A percentile compares a stretch with the other conserved stretches of the same genome.
Evolutionary conservation across 2,888 invertebrate species (phyloP).

Genomic region (Pyralis farinalis): DNA sequence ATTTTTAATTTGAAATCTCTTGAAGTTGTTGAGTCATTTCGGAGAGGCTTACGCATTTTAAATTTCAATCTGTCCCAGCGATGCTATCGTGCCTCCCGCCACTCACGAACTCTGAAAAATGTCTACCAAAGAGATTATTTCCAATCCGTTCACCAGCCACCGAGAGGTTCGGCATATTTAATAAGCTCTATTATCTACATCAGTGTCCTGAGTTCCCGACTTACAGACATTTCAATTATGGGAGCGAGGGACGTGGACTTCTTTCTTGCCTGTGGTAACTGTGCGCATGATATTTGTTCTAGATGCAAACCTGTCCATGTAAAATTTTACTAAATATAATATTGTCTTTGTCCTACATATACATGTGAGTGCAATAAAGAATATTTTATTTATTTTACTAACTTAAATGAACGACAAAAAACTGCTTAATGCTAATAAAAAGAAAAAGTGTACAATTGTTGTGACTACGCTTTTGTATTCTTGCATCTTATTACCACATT

Average conservation of each 20-base stretch:
- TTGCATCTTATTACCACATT: too few species aligned
- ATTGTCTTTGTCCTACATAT: too few species aligned
- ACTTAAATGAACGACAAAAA: too few species aligned
- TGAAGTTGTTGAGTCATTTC: slow-evolving; percentile 2
- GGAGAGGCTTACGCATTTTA: slow-evolving; percentile 8
- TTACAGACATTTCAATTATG: slow-evolving; percentile 62
- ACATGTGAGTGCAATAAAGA: too few species aligned
- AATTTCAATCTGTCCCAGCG: slow-evolving; percentile 10
- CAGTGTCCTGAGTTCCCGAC: slow-evolving; percentile 30
- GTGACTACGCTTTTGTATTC: too few species aligned
- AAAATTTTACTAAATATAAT: too few species aligned
- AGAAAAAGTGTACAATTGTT: too few species aligned
- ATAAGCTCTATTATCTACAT: slow-evolving; percentile 64
- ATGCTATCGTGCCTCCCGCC: slow-evolving; percentile 6
- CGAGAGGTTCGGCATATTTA: slow-evolving; percentile 64
- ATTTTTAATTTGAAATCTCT: slow-evolving; percentile 7
- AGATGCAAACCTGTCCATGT: too few species aligned
- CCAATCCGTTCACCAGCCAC: slow-evolving; percentile 54
- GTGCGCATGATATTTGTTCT: slow-evolving; percentile 3
- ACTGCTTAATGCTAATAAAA: too few species aligned
- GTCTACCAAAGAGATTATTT: slow-evolving; percentile 54
- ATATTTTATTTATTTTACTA: too few species aligned
- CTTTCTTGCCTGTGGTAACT: slow-evolving; percentile 14
- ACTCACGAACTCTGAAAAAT: slow-evolving; percentile 9
- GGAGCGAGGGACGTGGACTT: slow-evolving; percentile 36